These are phyloP conservation scores for Melanostoma scalare DNA, from an alignment of 2,888 invertebrate genomes.

Conservation along the genomic window DNA sequence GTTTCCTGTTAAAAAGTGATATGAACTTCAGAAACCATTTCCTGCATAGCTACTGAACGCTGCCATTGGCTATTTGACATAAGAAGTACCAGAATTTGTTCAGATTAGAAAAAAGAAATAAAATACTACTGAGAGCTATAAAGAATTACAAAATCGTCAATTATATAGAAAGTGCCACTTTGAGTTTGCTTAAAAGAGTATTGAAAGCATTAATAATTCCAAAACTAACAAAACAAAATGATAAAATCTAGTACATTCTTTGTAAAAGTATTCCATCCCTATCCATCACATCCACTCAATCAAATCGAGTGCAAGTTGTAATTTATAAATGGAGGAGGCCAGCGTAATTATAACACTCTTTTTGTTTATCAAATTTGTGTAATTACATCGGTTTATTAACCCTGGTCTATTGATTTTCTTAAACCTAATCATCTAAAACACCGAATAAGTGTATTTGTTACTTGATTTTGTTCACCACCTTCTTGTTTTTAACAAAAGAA, in stretches of 20 bases:
- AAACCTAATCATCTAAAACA: conserved; percentile 20
- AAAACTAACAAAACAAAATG: background rate
- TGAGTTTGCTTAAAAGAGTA: too few species aligned
- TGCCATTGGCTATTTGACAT: background rate
- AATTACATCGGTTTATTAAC: conserved; percentile 55
- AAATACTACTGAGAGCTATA: too few species aligned
- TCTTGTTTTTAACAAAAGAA: conserved; percentile 16
- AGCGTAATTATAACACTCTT: conserved; percentile 58
- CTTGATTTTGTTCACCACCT: background rate
- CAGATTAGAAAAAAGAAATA: too few species aligned
- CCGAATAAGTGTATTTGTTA: conserved; percentile 27
- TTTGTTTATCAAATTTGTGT: conserved; percentile 70
- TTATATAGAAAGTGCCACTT: too few species aligned
- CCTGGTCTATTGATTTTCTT: conserved; percentile 47
- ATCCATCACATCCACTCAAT: conserved; percentile 26
- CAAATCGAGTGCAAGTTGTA: conserved; percentile 60
- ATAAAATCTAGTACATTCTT: conserved; percentile 42
- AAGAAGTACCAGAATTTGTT: background rate
- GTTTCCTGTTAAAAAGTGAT: too few species aligned
- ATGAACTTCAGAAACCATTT: too few species aligned
- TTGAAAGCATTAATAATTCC: background rate
- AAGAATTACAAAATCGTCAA: too few species aligned
- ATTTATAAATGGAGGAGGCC: conserved; percentile 69
- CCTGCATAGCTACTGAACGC: background rate
- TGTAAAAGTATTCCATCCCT: conserved; percentile 29